These are phyloP conservation scores for Chondrilla cf. caribensis DNA, from an alignment of 37 sponge, comb jelly and placozoan species.

Conservation along the genomic window DNA sequence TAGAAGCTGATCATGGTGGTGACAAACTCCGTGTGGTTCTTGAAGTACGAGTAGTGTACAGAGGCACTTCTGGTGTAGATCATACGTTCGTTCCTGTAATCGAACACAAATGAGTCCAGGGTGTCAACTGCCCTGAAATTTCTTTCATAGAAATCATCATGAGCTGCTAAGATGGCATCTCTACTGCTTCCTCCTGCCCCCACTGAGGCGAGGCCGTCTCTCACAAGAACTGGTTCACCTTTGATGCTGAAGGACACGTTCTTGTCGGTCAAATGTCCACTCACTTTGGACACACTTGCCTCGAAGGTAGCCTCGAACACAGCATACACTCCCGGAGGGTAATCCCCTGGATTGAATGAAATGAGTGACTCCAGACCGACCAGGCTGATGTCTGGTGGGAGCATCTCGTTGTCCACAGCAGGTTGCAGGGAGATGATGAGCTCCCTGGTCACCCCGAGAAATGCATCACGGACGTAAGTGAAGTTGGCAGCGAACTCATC, in stretches of 20 bases:
- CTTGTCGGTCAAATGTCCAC: not conserved
- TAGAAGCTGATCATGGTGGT: not conserved
- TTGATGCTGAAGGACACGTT: not conserved
- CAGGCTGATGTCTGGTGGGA: not conserved
- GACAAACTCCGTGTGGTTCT: not conserved
- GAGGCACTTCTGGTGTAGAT: not conserved
- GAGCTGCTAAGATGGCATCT: not conserved
- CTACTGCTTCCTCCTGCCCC: not conserved
- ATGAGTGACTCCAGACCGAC: not conserved
- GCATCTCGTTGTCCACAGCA: not conserved
- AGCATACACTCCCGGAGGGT: constrained; percentile 3
- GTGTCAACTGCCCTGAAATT: not conserved
- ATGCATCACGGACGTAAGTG: no score
- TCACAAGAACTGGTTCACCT: not conserved
- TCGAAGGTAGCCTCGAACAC: not conserved
- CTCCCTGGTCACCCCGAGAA: not conserved
- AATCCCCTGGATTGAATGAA: not conserved
- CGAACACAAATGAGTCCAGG: not conserved
- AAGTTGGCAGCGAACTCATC: not conserved
- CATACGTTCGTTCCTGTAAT: not conserved
- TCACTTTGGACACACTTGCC: not conserved
- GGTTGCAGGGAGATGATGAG: not conserved
- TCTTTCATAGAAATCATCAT: not conserved
- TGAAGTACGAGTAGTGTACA: not conserved
- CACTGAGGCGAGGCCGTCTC: not conserved